These are phyloP conservation scores for Oscheius onirici DNA, from an alignment of 2,888 invertebrate species.

Conservation along the genomic window DNA sequence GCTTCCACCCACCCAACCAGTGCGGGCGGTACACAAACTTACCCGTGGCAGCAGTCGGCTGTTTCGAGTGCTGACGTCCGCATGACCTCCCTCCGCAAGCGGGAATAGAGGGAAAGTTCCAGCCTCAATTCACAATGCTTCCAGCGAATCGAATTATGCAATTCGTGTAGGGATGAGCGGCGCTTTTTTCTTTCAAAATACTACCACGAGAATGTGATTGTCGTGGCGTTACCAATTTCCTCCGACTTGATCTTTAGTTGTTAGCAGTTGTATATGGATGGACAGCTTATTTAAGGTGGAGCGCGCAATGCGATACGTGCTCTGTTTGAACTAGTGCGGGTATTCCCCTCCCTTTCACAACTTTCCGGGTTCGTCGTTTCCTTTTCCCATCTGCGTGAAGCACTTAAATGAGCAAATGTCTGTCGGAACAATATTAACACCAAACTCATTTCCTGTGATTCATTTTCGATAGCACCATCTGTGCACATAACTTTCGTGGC, in stretches of 20 bases:
- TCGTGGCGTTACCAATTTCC: not conserved
- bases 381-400: too few relatives aligned
- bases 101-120: conserved; percentile 3
- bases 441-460: too few relatives aligned
- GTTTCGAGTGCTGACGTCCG: conserved; percentile 31
- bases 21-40: conserved; percentile 30
- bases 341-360: not conserved
- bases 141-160: not conserved
- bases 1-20: conserved; percentile 22
- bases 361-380: not conserved
- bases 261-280: conserved; percentile 1
- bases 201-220: not conserved
- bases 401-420: too few relatives aligned
- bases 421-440: too few relatives aligned
- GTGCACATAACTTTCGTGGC: too few relatives aligned
- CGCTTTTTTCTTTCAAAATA: not conserved
- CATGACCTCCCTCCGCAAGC: conserved; percentile 26
- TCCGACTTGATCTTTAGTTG: not conserved
- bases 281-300: conserved; percentile 17
- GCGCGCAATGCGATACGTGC: conserved; percentile 23
- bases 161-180: not conserved
- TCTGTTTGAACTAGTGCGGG: conserved; percentile 26
- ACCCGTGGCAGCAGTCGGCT: conserved; percentile 27
- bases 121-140: conserved; percentile 10
- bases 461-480: too few relatives aligned